Conservation (phyloP, 2,113 vertebrate genomes). For the Fukomys damarensis region DNA sequence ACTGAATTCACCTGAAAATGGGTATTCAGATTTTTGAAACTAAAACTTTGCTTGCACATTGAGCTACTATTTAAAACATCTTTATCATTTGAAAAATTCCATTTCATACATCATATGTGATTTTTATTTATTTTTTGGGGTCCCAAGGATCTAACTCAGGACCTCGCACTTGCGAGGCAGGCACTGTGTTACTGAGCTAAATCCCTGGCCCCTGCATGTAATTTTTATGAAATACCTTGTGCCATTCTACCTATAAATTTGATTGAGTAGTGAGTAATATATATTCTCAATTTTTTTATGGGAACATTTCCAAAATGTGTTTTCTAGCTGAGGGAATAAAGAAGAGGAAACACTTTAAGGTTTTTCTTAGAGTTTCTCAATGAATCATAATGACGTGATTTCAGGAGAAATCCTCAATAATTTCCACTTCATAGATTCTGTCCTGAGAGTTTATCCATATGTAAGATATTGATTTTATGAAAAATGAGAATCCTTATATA, state of each 20-base stretch:
- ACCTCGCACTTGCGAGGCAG: too few species aligned
- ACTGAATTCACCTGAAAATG: not conserved
- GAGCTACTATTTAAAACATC: not conserved
- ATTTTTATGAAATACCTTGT: not conserved
- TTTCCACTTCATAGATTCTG: not conserved
- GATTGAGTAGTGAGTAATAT: not conserved
- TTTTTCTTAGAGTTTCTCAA: not conserved
- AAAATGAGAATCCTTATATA: not conserved
- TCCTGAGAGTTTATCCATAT: not conserved
- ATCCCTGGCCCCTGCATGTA: too few species aligned
- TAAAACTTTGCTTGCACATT: not conserved
- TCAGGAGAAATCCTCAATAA: not conserved
- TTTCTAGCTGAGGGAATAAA: not conserved
- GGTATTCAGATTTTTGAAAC: not conserved
- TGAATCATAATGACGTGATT: not conserved
- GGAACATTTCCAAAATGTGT: constrained; percentile 32
- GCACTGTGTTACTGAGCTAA: too few species aligned
- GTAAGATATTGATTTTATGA: not conserved
- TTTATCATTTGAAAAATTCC: not conserved
- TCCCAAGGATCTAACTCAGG: too few species aligned
- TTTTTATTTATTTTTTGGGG: too few species aligned
- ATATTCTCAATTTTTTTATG: constrained; percentile 11
- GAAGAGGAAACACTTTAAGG: not conserved
- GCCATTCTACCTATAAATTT: not conserved
- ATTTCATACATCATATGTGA: not conserved